Percentiles rank a stretch among this genome's conserved stretches.
Evolutionary conservation across 2,113 vertebrate species (phyloP).

Genomic region (Mus spicilegus): DNA sequence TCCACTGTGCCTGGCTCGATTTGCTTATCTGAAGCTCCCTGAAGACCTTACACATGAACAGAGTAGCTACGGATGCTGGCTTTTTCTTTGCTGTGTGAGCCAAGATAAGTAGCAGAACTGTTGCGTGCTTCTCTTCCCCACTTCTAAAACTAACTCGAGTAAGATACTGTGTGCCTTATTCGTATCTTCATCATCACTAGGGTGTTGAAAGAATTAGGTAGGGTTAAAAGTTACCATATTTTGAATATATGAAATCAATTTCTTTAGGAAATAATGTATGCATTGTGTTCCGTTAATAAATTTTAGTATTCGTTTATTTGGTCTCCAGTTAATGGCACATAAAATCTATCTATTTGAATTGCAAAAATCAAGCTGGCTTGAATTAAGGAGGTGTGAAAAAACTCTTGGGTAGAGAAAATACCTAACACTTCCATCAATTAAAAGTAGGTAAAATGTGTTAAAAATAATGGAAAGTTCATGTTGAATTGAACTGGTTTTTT

Average conservation of each 20-base stretch:
- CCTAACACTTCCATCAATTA: slow-evolving; percentile 76
- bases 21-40: not conserved
- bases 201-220: slow-evolving; percentile 5
- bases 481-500: slow-evolving; percentile 76
- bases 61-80: not conserved
- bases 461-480: slow-evolving; percentile 77
- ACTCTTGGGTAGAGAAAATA: slow-evolving; percentile 67
- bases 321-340: slow-evolving; percentile 68
- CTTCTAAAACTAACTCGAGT: not conserved
- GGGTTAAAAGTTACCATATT: slow-evolving; percentile 15
- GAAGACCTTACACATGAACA: not conserved
- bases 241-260: slow-evolving; percentile 61
- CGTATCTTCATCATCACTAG: not conserved
- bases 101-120: not conserved
- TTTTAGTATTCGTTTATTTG: slow-evolving; percentile 71
- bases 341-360: slow-evolving; percentile 74
- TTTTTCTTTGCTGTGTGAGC: not conserved
- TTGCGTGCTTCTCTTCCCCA: not conserved
- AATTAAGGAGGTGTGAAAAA: slow-evolving; percentile 81
- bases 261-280: slow-evolving; percentile 72
- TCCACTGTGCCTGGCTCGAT: not conserved
- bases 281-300: slow-evolving; percentile 63
- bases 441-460: slow-evolving; percentile 76
- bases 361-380: slow-evolving; percentile 77
- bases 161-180: not conserved